phyloP scores from a whole-genome alignment of 2,113 vertebrate genomes.

The Camarhynchus parvulus region DNA sequence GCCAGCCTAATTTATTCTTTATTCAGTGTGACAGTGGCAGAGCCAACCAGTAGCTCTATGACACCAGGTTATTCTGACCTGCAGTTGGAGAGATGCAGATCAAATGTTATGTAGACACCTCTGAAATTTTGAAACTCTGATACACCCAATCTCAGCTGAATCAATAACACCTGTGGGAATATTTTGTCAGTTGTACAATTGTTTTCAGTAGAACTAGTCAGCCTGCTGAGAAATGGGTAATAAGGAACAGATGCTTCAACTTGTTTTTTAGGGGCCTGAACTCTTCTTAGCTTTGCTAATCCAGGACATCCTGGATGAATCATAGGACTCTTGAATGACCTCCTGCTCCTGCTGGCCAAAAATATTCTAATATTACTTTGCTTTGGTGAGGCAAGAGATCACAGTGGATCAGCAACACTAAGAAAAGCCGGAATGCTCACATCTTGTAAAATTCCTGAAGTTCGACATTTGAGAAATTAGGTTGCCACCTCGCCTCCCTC shows the following conservation, averaged over 20 bases:
- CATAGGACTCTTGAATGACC: slow-evolving; percentile 32
- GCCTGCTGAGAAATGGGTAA: slow-evolving; percentile 54
- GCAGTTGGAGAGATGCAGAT: not conserved
- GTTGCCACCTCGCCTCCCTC: not conserved
- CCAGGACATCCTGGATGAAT: slow-evolving; percentile 61
- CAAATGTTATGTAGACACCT: not conserved
- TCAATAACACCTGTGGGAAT: not conserved
- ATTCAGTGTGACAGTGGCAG: not conserved
- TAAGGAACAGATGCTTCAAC: slow-evolving; percentile 58
- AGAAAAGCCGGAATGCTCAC: not conserved
- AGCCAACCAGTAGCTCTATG: not conserved
- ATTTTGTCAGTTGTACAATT: slow-evolving; percentile 27
- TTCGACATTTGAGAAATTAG: not conserved
- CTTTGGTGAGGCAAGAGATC: not conserved
- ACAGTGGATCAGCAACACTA: not conserved
- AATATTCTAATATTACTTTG: not conserved
- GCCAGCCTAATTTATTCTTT: not conserved
- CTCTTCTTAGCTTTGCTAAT: slow-evolving; percentile 46
- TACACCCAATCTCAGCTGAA: not conserved
- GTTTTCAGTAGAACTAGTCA: slow-evolving; percentile 44
- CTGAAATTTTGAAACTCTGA: not conserved
- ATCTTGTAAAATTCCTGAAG: not conserved
- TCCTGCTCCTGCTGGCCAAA: slow-evolving; percentile 6
- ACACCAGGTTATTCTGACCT: not conserved
- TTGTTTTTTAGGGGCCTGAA: slow-evolving; percentile 39